These are phyloP conservation scores for Hirundichthys speculiger DNA, from an alignment of 2,113 vertebrate species.

Conservation along the genomic window DNA sequence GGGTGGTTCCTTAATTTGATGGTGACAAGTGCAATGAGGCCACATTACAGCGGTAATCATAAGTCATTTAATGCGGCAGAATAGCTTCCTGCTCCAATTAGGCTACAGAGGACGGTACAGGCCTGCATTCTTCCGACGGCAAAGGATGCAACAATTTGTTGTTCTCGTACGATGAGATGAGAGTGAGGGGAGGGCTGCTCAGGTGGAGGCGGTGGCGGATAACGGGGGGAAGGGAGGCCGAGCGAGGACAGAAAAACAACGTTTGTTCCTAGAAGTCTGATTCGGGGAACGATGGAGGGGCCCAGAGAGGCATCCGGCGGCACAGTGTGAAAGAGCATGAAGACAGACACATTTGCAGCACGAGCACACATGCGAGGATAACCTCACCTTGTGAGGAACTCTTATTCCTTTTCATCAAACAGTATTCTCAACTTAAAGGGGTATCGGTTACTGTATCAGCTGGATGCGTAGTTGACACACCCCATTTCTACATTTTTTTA, in stretches of 20 bases:
- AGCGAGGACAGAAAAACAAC: conserved; percentile 31
- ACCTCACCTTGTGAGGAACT: too few relatives aligned
- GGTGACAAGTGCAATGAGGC: conserved; percentile 57
- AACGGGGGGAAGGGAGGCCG: neutral
- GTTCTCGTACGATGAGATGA: conserved; percentile 3
- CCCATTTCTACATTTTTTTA: too few relatives aligned
- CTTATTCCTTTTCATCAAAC: too few relatives aligned
- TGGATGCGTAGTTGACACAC: too few relatives aligned
- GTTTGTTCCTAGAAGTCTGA: conserved; percentile 25
- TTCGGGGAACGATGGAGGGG: conserved; percentile 38
- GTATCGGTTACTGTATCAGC: too few relatives aligned
- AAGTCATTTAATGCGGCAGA: conserved; percentile 36
- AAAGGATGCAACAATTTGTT: conserved; percentile 18
- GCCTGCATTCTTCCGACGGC: conserved; percentile 33
- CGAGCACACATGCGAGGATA: neutral
- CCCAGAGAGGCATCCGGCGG: conserved; percentile 38
- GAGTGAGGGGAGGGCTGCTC: neutral
- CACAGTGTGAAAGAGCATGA: conserved; percentile 42
- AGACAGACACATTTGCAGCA: conserved; percentile 21
- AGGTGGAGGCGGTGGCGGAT: conserved; percentile 41
- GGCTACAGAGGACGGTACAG: conserved; percentile 7
- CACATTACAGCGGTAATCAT: conserved; percentile 38
- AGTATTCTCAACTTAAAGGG: too few relatives aligned
- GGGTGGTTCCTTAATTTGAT: conserved; percentile 29
- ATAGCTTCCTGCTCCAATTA: conserved; percentile 59